These are phyloP conservation scores for Aporophyla nigra DNA, from an alignment of 2,888 invertebrate genomes.

Conservation along the genomic window DNA sequence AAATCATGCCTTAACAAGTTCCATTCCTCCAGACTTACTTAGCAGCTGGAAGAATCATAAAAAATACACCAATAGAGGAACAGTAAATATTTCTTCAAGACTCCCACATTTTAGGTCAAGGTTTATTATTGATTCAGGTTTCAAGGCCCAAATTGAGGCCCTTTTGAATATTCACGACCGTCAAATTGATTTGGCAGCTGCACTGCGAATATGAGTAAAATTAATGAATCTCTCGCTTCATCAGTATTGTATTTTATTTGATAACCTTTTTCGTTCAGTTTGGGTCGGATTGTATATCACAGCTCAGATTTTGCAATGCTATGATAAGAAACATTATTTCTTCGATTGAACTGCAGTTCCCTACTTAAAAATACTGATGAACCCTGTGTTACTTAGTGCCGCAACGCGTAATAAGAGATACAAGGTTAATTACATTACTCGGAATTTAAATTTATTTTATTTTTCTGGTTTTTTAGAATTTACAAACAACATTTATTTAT, in stretches of 20 bases:
- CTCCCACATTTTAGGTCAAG: neutral
- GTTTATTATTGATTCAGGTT: slow-evolving; percentile 40
- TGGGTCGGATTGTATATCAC: too few relatives aligned
- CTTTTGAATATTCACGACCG: slow-evolving; percentile 61
- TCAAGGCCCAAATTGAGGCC: slow-evolving; percentile 2
- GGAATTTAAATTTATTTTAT: too few relatives aligned
- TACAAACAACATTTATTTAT: too few relatives aligned
- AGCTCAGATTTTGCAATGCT: too few relatives aligned
- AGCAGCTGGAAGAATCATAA: slow-evolving; percentile 35
- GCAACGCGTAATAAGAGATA: too few relatives aligned
- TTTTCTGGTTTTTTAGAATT: too few relatives aligned
- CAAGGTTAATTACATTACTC: too few relatives aligned
- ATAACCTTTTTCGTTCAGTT: too few relatives aligned
- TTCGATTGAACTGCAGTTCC: too few relatives aligned
- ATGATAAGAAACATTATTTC: too few relatives aligned
- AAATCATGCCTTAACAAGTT: neutral
- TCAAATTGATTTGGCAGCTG: slow-evolving; percentile 53
- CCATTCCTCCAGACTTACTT: neutral
- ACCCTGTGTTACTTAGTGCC: too few relatives aligned
- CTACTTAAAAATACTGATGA: too few relatives aligned
- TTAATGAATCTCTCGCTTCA: slow-evolving; percentile 21
- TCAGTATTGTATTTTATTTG: slow-evolving; percentile 10
- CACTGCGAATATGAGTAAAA: slow-evolving; percentile 21
- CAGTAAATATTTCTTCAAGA: slow-evolving; percentile 30
- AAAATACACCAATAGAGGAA: slow-evolving; percentile 24